Percentiles rank a stretch among this genome's conserved stretches.
Evolutionary conservation across 2,888 invertebrate species (phyloP).

Genomic region (Nematopogon swammerdamellus): DNA sequence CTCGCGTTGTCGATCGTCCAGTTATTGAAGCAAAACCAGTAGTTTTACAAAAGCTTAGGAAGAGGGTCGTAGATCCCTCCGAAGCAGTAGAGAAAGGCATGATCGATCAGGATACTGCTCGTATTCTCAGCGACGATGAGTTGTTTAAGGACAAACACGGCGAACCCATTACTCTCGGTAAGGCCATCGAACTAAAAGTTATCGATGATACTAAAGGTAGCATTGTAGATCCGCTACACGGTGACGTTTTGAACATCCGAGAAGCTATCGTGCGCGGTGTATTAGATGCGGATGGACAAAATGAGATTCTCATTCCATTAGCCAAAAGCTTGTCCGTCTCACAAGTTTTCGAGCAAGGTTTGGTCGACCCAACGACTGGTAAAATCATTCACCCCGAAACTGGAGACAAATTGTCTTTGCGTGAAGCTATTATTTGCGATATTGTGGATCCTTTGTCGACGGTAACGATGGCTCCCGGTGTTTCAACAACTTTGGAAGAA

Average conservation of each 20-base stretch:
- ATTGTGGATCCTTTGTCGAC: constrained; percentile 80
- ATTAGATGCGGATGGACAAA: constrained; percentile 71
- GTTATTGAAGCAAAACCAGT: constrained; percentile 66
- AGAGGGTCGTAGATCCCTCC: constrained; percentile 68
- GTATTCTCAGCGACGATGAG: constrained; percentile 61
- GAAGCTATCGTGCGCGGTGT: constrained; percentile 84
- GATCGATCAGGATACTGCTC: constrained; percentile 73
- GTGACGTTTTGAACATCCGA: constrained; percentile 74
- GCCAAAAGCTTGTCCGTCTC: constrained; percentile 79
- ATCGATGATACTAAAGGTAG: constrained; percentile 73
- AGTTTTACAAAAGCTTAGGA: constrained; percentile 73
- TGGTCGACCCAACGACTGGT: constrained; percentile 68
- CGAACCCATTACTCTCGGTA: constrained; percentile 65
- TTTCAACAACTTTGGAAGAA: constrained; percentile 69
- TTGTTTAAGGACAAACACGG: constrained; percentile 57
- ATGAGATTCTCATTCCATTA: constrained; percentile 74
- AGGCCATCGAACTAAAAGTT: constrained; percentile 68
- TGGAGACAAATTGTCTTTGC: constrained; percentile 71
- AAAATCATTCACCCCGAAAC: constrained; percentile 87
- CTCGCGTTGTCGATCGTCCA: constrained; percentile 53
- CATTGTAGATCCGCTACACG: constrained; percentile 79
- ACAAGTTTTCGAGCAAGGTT: constrained; percentile 81
- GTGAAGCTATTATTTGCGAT: constrained; percentile 85
- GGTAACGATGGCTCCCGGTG: constrained; percentile 60
- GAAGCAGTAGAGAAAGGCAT: constrained; percentile 78